A percentile compares a stretch with the other conserved stretches of the same genome.
These are phyloP conservation scores for Spisula solida DNA, from an alignment of 2,888 invertebrate genomes.

Conservation along the genomic window DNA sequence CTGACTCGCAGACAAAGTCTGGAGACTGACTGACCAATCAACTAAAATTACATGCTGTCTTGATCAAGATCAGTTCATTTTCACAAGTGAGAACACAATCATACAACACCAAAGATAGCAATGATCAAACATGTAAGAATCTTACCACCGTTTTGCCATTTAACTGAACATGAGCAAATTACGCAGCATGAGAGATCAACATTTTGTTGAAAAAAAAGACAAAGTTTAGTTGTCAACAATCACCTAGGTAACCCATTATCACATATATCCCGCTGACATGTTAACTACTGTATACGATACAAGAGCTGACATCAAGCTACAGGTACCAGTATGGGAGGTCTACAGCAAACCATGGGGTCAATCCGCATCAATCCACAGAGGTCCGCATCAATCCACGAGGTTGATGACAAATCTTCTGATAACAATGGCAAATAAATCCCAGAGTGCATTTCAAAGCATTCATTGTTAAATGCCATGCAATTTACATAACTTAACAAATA, in stretches of 20 bases:
- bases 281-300: neutral
- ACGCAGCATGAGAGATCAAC: constrained; percentile 1
- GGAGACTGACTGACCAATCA: too few species aligned
- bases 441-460: neutral
- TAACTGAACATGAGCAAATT: neutral
- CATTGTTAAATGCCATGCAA: neutral
- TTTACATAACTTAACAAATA: neutral
- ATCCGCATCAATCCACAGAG: neutral
- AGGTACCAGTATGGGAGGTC: neutral
- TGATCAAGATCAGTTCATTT: too few species aligned
- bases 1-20: neutral
- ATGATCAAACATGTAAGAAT: neutral
- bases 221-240: neutral
- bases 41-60: too few species aligned
- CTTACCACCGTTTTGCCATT: neutral
- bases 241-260: neutral
- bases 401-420: neutral
- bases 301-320: neutral
- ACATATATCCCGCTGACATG: neutral
- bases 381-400: neutral
- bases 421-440: neutral
- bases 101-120: neutral
- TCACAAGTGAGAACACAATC: too few species aligned
- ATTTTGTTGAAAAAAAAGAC: neutral
- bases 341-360: too few species aligned